A percentile compares a stretch with the other conserved stretches of the same genome.
These are phyloP conservation scores for Patella pellucida DNA, from an alignment of 2,888 invertebrate genomes.

Conservation along the genomic window DNA sequence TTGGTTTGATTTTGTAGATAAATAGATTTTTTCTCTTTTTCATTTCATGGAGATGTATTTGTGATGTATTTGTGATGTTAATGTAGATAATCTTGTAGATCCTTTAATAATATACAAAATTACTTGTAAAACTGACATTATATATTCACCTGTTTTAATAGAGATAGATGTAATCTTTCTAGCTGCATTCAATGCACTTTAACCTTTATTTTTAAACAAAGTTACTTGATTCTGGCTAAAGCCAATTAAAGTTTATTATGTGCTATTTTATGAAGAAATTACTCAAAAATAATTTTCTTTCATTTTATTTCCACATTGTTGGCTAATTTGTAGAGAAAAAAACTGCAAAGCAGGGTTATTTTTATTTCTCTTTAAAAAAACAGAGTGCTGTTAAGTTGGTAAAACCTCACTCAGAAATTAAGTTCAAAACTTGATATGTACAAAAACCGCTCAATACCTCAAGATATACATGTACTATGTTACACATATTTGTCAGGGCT, in stretches of 20 bases:
- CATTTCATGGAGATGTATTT: too few species aligned
- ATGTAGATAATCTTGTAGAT: too few species aligned
- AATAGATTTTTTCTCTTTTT: too few species aligned
- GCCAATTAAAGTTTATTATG: too few species aligned
- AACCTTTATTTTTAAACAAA: background rate
- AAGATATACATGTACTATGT: background rate
- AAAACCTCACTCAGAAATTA: background rate
- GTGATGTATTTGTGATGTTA: too few species aligned
- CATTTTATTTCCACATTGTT: background rate
- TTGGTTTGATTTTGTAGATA: too few species aligned
- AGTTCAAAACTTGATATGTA: constrained; percentile 8
- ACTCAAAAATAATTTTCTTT: too few species aligned
- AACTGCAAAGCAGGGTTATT: background rate
- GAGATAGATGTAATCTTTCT: background rate
- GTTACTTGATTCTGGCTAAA: too few species aligned
- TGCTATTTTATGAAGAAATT: too few species aligned
- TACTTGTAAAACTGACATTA: too few species aligned
- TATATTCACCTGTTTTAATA: too few species aligned
- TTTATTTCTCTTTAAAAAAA: constrained; percentile 3
- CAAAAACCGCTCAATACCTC: constrained; percentile 11
- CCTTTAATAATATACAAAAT: too few species aligned
- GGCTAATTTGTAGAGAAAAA: constrained; percentile 3
- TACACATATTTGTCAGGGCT: constrained; percentile 5
- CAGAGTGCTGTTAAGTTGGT: constrained; percentile 4
- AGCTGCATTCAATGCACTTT: constrained; percentile 10